A percentile compares a stretch with the other conserved stretches of the same genome.
Evolutionary conservation across 2,888 invertebrate genomes (phyloP).

Genomic region (Melikaiella ostensackeni): DNA sequence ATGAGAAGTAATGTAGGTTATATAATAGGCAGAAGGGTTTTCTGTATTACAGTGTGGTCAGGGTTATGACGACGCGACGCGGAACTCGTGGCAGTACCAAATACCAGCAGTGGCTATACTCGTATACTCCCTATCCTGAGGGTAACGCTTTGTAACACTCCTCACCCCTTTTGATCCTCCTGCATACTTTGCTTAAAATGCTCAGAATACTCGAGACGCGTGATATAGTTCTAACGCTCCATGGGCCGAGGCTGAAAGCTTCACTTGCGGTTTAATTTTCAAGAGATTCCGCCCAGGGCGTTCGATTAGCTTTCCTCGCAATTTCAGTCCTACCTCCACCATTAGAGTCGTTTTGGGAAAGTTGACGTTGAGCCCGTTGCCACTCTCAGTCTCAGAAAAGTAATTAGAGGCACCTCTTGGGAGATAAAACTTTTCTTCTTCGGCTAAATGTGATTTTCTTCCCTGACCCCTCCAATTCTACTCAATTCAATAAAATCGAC

Average conservation of each 20-base stretch:
- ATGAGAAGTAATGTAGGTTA: constrained; percentile 13
- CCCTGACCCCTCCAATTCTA: neutral
- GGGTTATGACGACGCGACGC: constrained; percentile 34
- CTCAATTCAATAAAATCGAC: neutral
- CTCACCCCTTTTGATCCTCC: constrained; percentile 63
- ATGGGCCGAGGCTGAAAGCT: constrained; percentile 43
- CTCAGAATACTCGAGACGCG: constrained; percentile 66
- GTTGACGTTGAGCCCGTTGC: constrained; percentile 7
- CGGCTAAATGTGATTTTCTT: neutral
- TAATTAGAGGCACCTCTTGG: constrained; percentile 6
- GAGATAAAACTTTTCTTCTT: constrained; percentile 1
- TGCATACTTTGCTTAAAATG: constrained; percentile 67
- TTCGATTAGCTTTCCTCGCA: constrained; percentile 27
- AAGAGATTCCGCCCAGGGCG: constrained; percentile 44
- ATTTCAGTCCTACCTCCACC: neutral
- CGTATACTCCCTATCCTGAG: constrained; percentile 63
- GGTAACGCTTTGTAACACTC: constrained; percentile 65
- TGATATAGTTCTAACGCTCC: constrained; percentile 51
- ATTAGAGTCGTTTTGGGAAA: constrained; percentile 17
- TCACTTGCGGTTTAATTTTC: constrained; percentile 56
- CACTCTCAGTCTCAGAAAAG: constrained; percentile 11
- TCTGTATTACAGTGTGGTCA: constrained; percentile 19
- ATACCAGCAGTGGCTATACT: constrained; percentile 52
- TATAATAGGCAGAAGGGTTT: neutral
- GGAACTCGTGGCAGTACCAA: constrained; percentile 28